Conservation (phyloP, 2,888 invertebrate species). For the Meganola albula region DNA sequence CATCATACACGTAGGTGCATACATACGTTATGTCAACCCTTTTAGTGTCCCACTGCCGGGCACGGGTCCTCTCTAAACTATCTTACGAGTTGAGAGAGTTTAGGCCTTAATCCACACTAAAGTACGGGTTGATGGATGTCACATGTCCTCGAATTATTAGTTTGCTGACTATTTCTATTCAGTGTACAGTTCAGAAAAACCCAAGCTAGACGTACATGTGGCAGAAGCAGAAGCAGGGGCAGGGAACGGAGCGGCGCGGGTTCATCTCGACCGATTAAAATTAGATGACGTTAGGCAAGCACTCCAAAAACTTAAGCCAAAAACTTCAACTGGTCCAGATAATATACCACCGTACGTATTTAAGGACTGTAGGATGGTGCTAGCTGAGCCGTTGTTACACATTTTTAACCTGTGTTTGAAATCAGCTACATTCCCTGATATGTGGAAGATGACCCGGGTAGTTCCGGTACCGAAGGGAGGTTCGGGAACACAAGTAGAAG, state of each 20-base stretch:
- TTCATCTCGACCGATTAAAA: constrained; percentile 1
- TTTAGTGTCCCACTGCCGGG: no score
- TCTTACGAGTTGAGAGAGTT: no score
- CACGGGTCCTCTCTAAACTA: no score
- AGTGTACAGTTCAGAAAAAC: constrained; percentile 1
- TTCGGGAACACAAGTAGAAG: constrained; percentile 1
- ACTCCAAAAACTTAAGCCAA: no score
- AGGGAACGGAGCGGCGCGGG: constrained; percentile 1
- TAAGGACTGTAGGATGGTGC: constrained; percentile 3
- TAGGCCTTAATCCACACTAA: no score
- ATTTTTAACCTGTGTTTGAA: constrained; percentile 1
- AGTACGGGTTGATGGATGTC: no score
- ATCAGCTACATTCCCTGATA: constrained; percentile 3
- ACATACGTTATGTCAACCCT: no score
- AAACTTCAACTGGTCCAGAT: constrained; percentile 5
- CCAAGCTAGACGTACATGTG: constrained; percentile 1
- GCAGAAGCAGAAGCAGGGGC: not conserved
- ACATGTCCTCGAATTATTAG: no score
- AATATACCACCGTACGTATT: constrained; percentile 6
- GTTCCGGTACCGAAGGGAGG: constrained; percentile 2
- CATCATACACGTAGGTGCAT: no score
- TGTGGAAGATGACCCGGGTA: constrained; percentile 5
- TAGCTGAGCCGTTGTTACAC: constrained; percentile 1
- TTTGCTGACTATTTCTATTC: constrained; percentile 6
- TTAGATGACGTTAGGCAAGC: not conserved